phyloP scores from a whole-genome alignment of 2,113 vertebrate genomes.

The Cranoglanis bouderius region DNA sequence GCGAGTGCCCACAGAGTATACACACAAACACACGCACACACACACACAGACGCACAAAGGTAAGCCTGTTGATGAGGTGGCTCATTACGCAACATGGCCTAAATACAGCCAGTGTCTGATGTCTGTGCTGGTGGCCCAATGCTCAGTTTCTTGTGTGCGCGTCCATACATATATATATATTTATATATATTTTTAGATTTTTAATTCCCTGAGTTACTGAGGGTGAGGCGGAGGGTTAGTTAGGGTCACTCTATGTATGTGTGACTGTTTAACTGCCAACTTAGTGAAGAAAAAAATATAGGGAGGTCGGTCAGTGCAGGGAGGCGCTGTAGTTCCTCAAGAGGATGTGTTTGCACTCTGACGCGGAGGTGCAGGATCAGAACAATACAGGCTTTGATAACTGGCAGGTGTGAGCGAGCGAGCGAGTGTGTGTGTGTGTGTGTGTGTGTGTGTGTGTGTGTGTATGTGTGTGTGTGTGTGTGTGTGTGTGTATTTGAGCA shows the following conservation, averaged over 20 bases:
- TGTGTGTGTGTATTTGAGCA: conserved; percentile 29
- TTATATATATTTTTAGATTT: not conserved
- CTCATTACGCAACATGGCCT: conserved; percentile 32
- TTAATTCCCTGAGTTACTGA: not conserved
- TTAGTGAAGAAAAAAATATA: not conserved
- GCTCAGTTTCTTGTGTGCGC: not conserved
- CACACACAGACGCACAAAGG: conserved; percentile 41
- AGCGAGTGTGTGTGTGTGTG: conserved; percentile 4
- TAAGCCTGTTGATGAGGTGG: conserved; percentile 43
- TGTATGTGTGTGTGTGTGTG: conserved; percentile 28
- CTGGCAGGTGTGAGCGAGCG: conserved; percentile 32
- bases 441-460: conserved; percentile 29
- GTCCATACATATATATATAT: not conserved
- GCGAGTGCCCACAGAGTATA: not conserved
- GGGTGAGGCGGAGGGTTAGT: not conserved
- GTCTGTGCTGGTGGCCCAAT: not conserved
- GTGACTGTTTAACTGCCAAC: conserved; percentile 7
- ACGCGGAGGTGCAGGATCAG: conserved; percentile 28
- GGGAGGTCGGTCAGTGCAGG: conserved; percentile 28
- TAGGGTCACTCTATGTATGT: conserved; percentile 17
- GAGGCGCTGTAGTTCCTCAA: conserved; percentile 21
- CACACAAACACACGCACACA: conserved; percentile 29
- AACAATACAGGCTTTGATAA: conserved; percentile 48
- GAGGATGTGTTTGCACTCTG: conserved; percentile 41
- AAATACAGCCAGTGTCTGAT: conserved; percentile 46